Percentiles rank a stretch among this genome's conserved stretches.
Conservation (phyloP, 2,888 invertebrate genomes). For the Andrena hattorfiana region DNA sequence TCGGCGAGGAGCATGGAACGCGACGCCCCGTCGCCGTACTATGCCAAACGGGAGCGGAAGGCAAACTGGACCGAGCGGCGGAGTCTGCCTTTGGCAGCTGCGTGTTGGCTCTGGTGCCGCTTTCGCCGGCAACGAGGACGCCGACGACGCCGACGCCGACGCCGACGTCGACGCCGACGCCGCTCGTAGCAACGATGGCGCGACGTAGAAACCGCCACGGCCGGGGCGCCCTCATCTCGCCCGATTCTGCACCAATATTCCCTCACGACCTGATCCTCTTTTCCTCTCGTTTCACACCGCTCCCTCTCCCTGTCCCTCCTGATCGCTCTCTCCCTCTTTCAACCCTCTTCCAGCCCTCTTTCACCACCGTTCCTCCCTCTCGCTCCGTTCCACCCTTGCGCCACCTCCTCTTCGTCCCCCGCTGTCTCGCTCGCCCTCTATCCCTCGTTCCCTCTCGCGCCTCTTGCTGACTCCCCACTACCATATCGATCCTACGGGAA, state of each 20-base stretch:
- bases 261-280: slow-evolving; percentile 44
- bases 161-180: slow-evolving; percentile 67
- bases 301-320: not conserved
- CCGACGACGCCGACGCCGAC: slow-evolving; percentile 65
- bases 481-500: slow-evolving; percentile 79
- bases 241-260: slow-evolving; percentile 56
- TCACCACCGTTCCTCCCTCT: slow-evolving; percentile 30
- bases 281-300: slow-evolving; percentile 30
- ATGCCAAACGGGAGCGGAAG: slow-evolving; percentile 68
- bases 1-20: slow-evolving; percentile 42
- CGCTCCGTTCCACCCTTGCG: slow-evolving; percentile 6
- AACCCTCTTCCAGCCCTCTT: not conserved
- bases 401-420: too few relatives aligned
- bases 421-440: too few relatives aligned
- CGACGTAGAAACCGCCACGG: slow-evolving; percentile 62
- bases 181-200: slow-evolving; percentile 69
- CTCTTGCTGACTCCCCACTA: slow-evolving; percentile 72
- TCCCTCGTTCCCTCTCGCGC: slow-evolving; percentile 22
- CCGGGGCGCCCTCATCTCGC: slow-evolving; percentile 70
- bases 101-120: slow-evolving; percentile 69
- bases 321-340: slow-evolving; percentile 22
- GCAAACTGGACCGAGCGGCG: slow-evolving; percentile 73
- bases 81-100: slow-evolving; percentile 72
- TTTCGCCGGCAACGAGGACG: slow-evolving; percentile 68
- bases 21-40: slow-evolving; percentile 55